Base-by-base conservation (phyloP, 2,113 vertebrate genomes). In the Callocephalon fimbriatum region DNA sequence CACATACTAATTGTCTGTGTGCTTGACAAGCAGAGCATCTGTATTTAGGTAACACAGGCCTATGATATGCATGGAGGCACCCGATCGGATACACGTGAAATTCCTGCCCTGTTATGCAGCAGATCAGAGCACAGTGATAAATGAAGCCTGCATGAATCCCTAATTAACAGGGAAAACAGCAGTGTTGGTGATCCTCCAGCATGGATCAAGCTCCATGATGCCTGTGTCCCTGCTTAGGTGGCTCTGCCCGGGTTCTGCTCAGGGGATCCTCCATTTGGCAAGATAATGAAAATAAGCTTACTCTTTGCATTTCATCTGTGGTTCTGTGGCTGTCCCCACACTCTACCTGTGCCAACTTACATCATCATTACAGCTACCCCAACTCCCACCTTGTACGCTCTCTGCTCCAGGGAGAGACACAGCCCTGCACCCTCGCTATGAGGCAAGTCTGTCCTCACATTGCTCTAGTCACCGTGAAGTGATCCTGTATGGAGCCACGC, bases 1-100 rank as follows among this genome's bases (percentile, higher is more conserved):
- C 53, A 54, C 47, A 22, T 51, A 70, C 7, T 10, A 22, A 11
- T 8, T 15, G 21, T 50, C 29, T 38, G 35, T 10, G 14, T 38
- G 37, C 37, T 71, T 38, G 35, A 31, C 26, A 31, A 71, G 13
- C 20, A 51, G 48, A 51, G 35, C 35, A 29, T 38, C 35, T 21
- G 25, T 50, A 8, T 37, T 70, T 70, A 70, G n/a, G 35, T 37
- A 70, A 29, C 47, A 29, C 10, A 51, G 68, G 26, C 47, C 35
- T 51, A 51, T 38, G 35, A 26, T 38, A 71, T 12, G 38, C 14
- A 21, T 48, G 50, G 58, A 59, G 47, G 47, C 19, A 14, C n/a
- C 54, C 2, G 1, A n/a, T 14, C 5, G 3, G 54, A 21, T 6
- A n/a, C 54, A n/a, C 19, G n/a, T n/a, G 54, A n/a, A 21, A 56